These are phyloP conservation scores for Drosophila serrata DNA, from an alignment of 1,140 invertebrate genomes.

Conservation along the genomic window DNA sequence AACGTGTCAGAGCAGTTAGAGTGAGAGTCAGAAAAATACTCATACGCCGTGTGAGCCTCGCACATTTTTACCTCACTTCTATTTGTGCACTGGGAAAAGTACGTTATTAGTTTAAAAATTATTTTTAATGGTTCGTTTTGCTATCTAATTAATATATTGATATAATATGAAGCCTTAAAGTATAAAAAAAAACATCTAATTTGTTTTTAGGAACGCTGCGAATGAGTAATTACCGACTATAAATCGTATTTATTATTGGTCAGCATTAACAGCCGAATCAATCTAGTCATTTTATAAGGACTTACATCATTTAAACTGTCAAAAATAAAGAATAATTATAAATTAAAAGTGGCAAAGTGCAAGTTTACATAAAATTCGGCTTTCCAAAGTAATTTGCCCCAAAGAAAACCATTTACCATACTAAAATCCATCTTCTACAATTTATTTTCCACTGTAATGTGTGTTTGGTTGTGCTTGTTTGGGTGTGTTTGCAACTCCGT, in stretches of 20 bases:
- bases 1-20: conserved; percentile 63
- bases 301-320: no score
- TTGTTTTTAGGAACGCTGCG: not conserved
- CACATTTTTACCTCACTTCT: conserved; percentile 66
- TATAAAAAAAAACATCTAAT: not conserved
- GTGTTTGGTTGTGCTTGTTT: conserved; percentile 42
- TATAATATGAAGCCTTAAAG: not conserved
- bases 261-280: no score
- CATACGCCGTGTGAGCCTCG: conserved; percentile 72
- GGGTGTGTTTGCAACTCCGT: conserved; percentile 55
- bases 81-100: conserved; percentile 21
- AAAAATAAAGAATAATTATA: no score
- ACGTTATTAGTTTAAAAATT: no score
- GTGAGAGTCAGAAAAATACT: conserved; percentile 59
- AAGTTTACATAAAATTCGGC: not conserved
- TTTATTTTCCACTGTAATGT: conserved; percentile 21
- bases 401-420: not conserved
- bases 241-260: no score
- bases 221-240: no score
- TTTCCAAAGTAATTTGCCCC: not conserved
- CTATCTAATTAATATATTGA: not conserved
- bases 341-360: no score
- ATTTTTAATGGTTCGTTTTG: not conserved
- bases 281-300: no score
- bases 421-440: not conserved